A percentile compares a stretch with the other conserved stretches of the same genome.
These are phyloP conservation scores for Zaprionus inermis DNA, from an alignment of 1,140 invertebrate species.

Conservation along the genomic window DNA sequence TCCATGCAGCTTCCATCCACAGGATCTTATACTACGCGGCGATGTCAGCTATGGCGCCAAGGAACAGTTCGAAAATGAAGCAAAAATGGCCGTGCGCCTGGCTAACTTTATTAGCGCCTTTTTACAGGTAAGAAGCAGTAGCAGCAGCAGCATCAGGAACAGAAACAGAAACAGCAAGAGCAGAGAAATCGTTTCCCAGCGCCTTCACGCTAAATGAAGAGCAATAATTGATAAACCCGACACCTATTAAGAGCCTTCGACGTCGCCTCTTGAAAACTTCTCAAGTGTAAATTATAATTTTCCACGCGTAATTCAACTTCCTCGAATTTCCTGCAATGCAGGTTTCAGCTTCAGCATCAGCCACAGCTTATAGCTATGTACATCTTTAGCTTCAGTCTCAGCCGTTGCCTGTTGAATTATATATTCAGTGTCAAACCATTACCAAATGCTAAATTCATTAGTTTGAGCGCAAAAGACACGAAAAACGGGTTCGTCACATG, in stretches of 20 bases:
- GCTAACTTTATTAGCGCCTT: constrained; percentile 98
- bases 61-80: constrained; percentile 96
- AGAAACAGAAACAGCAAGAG: neutral
- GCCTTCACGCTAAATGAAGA: constrained; percentile 76
- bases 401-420: constrained; percentile 70
- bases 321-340: constrained; percentile 82
- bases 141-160: constrained; percentile 3
- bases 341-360: constrained; percentile 53
- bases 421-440: constrained; percentile 84
- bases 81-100: constrained; percentile 96
- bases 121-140: constrained; percentile 88
- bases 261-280: constrained; percentile 77
- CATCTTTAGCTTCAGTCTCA: constrained; percentile 2
- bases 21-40: constrained; percentile 91
- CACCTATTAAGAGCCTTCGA: constrained; percentile 80
- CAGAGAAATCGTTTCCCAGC: constrained; percentile 52
- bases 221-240: constrained; percentile 82
- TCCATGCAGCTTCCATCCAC: constrained; percentile 87
- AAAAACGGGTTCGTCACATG: constrained; percentile 80
- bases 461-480: constrained; percentile 73
- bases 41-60: constrained; percentile 94
- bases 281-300: constrained; percentile 84
- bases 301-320: constrained; percentile 83
- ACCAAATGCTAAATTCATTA: constrained; percentile 84
- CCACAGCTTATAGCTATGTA: neutral